A percentile compares a stretch with the other conserved stretches of the same genome.
phyloP scores from a whole-genome alignment of 1,140 invertebrate genomes.

The Brachionus rotundiformis region DNA sequence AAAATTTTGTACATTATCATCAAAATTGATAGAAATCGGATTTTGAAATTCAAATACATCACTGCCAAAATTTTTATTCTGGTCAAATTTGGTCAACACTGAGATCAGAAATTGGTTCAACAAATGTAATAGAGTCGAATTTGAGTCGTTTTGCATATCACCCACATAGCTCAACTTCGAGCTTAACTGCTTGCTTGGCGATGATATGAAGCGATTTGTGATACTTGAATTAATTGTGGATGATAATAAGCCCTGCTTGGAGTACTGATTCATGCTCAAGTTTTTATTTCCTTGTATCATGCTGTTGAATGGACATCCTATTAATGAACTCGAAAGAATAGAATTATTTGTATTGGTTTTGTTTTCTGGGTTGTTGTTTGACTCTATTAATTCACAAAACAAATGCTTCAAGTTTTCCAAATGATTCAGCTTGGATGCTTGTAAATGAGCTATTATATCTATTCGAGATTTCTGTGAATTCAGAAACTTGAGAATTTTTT shows the following conservation, averaged over 20 bases:
- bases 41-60: not conserved
- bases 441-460: not conserved
- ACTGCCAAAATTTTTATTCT: not conserved
- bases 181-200: conserved; percentile 7
- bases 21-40: conserved; percentile 28
- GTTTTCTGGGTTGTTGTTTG: not conserved
- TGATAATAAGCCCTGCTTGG: not conserved
- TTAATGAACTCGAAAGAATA: not conserved
- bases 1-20: conserved; percentile 40
- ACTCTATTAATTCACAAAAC: not conserved
- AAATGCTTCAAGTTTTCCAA: conserved; percentile 23
- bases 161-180: not conserved
- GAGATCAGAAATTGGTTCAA: conserved; percentile 34
- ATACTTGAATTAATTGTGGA: not conserved
- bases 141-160: not conserved
- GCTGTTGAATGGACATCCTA: not conserved
- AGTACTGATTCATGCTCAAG: conserved; percentile 14
- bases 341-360: not conserved
- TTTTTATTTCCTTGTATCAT: conserved; percentile 9
- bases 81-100: conserved; percentile 8
- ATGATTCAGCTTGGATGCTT: not conserved
- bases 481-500: conserved; percentile 4
- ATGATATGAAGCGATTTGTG: conserved; percentile 15
- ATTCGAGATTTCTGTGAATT: not conserved
- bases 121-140: not conserved